These are phyloP conservation scores for Cromileptes altivelis DNA, from an alignment of 2,113 vertebrate species.

Conservation along the genomic window DNA sequence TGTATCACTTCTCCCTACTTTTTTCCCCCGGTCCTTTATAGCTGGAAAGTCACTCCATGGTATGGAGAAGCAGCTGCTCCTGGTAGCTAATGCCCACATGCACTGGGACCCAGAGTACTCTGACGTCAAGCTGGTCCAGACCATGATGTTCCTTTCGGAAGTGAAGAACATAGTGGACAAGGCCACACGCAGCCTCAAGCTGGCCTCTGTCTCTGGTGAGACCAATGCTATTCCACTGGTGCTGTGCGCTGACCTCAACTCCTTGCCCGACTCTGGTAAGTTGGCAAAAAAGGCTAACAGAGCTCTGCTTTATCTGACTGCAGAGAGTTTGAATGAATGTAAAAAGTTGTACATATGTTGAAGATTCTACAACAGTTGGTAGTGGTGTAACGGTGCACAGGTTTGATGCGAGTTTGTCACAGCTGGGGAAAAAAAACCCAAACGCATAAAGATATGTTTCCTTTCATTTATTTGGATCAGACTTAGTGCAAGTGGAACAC, in stretches of 20 bases:
- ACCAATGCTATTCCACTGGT: constrained; percentile 95
- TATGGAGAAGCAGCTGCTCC: constrained; percentile 95
- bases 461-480: too few relatives aligned
- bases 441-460: too few relatives aligned
- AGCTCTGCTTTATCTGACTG: neutral
- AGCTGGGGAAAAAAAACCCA: too few relatives aligned
- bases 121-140: constrained; percentile 97
- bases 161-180: constrained; percentile 99
- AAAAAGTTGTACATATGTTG: neutral
- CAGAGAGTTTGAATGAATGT: neutral
- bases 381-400: too few relatives aligned
- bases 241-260: constrained; percentile 98
- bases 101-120: constrained; percentile 99
- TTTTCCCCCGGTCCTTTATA: constrained; percentile 48
- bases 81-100: constrained; percentile 98
- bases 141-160: constrained; percentile 99
- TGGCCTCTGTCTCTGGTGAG: constrained; percentile 90
- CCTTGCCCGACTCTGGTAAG: constrained; percentile 96
- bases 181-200: constrained; percentile 93
- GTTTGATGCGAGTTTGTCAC: too few relatives aligned
- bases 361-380: neutral
- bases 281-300: neutral
- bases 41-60: constrained; percentile 93
- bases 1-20: neutral
- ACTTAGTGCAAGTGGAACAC: too few relatives aligned